Evolutionary conservation across 2,113 vertebrate species (phyloP), one percentile per base, ranked within the genome.

Genomic region (Melanerpes formicivorus): DNA sequence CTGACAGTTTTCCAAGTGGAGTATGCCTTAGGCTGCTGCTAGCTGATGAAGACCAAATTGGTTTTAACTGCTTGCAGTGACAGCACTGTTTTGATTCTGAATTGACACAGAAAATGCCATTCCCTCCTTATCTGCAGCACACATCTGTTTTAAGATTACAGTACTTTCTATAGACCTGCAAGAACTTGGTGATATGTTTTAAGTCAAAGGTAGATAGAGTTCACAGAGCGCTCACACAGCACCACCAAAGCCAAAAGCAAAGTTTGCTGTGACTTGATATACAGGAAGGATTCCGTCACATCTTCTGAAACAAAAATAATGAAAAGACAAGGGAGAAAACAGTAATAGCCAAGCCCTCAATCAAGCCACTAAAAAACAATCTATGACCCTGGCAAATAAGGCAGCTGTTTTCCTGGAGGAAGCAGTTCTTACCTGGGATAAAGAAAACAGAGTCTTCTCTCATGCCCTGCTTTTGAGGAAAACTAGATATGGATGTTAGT

Each of bases 121-220:
- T 93, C 56, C 32, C 37, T 80, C 60, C 75, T 89, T 93, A 90
- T 80, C 91, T 93, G 40, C 64, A 59, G 21, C 50, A 52, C 66
- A 75, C 84, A 87, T 93, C 93, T 93, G 56, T 64, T 74, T 82
- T 52, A 94, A 91, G 79, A 83, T 90, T 59, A n/a, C 42, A 60
- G 32, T 16, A 11, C 79, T 91, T 90, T 91, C 67, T 94, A 42
- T 23, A 74, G 82, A 85, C 56, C 69, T 90, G 60, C 65, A 90
- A 74, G 29, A 83, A 80, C 16, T 52, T 52, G 56, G 77, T 93
- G 91, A 80, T 42, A 10, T 3, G 1, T 46, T 80, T 34, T n/a
- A 85, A 67, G 54, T 85, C 59, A 52, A 77, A 89, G 30, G 29
- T n/a, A 82, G 79, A 66, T 11, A 42, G 50, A 81, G 19, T 23